These are phyloP conservation scores for Acholoe squamosa DNA, from an alignment of 2,888 invertebrate genomes.

Conservation along the genomic window DNA sequence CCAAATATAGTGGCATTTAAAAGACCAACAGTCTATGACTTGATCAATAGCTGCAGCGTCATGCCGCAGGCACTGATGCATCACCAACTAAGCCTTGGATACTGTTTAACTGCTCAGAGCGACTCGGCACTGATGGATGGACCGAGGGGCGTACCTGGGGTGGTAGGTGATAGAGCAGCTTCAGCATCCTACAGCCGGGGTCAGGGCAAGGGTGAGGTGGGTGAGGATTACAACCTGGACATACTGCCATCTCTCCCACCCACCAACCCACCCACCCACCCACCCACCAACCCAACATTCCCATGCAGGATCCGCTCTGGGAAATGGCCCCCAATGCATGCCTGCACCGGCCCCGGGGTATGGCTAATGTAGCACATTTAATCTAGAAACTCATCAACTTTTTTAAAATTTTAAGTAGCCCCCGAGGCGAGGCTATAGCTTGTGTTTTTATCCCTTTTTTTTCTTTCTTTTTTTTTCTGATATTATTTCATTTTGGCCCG, in stretches of 20 bases:
- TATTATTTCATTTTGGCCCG: too few species aligned
- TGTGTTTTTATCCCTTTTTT: too few species aligned
- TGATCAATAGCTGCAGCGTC: too few species aligned
- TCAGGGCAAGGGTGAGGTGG: neutral
- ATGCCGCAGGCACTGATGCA: too few species aligned
- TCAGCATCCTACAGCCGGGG: neutral
- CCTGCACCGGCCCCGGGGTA: neutral
- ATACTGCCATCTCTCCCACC: too few species aligned
- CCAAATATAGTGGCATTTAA: too few species aligned
- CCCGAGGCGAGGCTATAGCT: neutral
- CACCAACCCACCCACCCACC: neutral
- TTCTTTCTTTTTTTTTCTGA: too few species aligned
- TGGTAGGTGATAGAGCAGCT: neutral
- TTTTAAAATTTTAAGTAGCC: neutral
- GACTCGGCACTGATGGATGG: neutral
- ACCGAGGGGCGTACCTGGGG: neutral
- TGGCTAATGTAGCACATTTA: neutral
- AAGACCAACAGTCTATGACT: too few species aligned
- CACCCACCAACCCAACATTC: neutral
- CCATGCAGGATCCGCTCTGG: neutral
- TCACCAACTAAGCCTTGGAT: too few species aligned
- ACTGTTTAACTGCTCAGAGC: neutral
- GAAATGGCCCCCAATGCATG: neutral
- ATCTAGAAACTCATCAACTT: neutral
- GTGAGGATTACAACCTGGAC: constrained; percentile 25